These are phyloP conservation scores for Drosophila subobscura DNA, from an alignment of 1,140 invertebrate species.

Conservation along the genomic window DNA sequence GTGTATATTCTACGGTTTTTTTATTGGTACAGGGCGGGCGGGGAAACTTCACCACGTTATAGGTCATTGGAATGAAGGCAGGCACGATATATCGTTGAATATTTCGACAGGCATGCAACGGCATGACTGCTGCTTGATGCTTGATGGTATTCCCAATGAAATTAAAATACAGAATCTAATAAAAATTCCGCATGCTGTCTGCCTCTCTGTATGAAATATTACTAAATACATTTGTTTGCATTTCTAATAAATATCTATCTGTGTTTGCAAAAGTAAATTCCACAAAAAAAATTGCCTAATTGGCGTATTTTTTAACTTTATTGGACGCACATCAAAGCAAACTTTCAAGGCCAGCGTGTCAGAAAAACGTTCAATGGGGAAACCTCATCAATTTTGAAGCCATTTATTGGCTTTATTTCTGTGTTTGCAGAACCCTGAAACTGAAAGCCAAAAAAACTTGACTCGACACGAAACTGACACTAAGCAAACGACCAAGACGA, in stretches of 20 bases:
- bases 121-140: conserved; percentile 1
- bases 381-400: conserved; percentile 61
- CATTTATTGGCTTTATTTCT: conserved; percentile 76
- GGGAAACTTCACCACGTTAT: not conserved
- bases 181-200: conserved; percentile 10
- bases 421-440: conserved; percentile 45
- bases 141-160: conserved; percentile 5
- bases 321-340: not conserved
- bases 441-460: conserved; percentile 19
- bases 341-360: conserved; percentile 30
- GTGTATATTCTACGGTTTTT: conserved; percentile 23
- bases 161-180: conserved; percentile 4
- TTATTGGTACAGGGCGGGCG: not conserved
- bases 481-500: conserved; percentile 1
- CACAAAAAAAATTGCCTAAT: conserved; percentile 10
- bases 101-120: conserved; percentile 24
- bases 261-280: conserved; percentile 11
- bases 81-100: conserved; percentile 1
- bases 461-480: conserved; percentile 28
- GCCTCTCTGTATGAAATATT: conserved; percentile 8
- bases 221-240: conserved; percentile 4
- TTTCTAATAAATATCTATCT: not conserved
- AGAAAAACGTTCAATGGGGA: conserved; percentile 36
- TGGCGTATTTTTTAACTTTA: conserved; percentile 5
- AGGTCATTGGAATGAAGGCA: conserved; percentile 4